A percentile compares a stretch with the other conserved stretches of the same genome.
phyloP scores from a whole-genome alignment of 2,888 invertebrate species.

The Rhodophaea formosa region DNA sequence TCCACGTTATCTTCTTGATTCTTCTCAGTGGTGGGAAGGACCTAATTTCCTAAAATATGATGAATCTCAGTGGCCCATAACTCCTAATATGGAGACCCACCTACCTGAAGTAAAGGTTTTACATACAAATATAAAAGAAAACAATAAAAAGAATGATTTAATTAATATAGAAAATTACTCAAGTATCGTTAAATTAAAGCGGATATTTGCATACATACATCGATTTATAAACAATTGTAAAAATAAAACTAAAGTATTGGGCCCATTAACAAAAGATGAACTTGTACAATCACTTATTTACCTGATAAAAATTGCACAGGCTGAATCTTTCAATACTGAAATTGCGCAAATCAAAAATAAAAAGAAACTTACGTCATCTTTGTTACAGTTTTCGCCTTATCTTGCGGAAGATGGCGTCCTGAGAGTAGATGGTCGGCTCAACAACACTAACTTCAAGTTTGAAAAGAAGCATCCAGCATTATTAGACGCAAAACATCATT shows the following conservation, averaged over 20 bases:
- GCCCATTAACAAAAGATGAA: slow-evolving; percentile 13
- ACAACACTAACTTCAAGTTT: slow-evolving; percentile 12
- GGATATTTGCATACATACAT: too few species aligned
- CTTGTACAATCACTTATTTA: slow-evolving; percentile 6
- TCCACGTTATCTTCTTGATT: neutral
- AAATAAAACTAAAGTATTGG: slow-evolving; percentile 13
- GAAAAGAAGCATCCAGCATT: too few species aligned
- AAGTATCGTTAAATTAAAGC: neutral
- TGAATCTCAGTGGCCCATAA: neutral
- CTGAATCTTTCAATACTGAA: slow-evolving; percentile 11
- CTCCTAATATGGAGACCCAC: neutral
- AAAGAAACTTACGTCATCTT: slow-evolving; percentile 11
- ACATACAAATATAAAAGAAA: too few species aligned
- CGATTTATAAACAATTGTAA: too few species aligned
- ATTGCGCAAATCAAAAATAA: neutral
- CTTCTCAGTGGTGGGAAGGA: slow-evolving; percentile 5
- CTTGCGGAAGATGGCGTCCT: neutral
- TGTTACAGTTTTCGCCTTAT: slow-evolving; percentile 5
- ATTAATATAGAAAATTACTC: slow-evolving; percentile 2
- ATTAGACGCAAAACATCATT: slow-evolving; percentile 13
- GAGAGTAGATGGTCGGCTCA: slow-evolving; percentile 12
- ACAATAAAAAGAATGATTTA: neutral
- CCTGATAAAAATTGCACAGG: slow-evolving; percentile 15
- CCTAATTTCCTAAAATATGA: neutral
- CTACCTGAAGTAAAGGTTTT: slow-evolving; percentile 6